Evolutionary conservation across 2,797 vertebrate genomes (phyloP).

Genomic region (Propithecus perrieri): DNA sequence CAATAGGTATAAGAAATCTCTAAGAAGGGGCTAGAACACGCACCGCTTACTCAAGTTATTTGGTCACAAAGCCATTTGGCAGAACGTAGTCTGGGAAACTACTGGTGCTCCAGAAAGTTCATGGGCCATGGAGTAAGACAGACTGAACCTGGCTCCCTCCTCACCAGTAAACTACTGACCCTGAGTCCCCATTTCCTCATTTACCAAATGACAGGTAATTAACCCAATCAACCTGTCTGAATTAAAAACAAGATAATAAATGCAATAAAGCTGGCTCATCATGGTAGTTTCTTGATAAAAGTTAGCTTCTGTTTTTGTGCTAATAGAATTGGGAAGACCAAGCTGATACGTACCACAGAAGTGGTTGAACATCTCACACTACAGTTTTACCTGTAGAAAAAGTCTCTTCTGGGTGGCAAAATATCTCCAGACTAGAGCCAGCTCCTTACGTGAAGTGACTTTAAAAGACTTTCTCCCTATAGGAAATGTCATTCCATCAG

Average conservation of each 20-base stretch:
- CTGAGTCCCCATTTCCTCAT: background rate
- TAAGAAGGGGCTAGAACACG: background rate
- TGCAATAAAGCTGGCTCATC: background rate
- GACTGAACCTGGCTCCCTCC: background rate
- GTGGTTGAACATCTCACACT: background rate
- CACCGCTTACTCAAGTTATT: background rate
- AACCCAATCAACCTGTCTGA: background rate
- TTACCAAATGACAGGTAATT: background rate
- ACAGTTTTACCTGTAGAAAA: background rate
- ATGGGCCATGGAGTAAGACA: background rate
- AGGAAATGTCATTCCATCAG: background rate
- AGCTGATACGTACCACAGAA: background rate
- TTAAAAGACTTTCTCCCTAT: constrained; percentile 31
- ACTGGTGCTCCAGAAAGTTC: background rate
- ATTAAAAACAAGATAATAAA: background rate
- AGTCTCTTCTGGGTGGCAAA: background rate
- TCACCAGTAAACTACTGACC: background rate
- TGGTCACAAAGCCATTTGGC: background rate
- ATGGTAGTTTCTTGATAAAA: background rate
- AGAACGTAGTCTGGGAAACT: background rate
- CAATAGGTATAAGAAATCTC: background rate
- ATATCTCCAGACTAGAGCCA: background rate
- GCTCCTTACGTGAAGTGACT: background rate
- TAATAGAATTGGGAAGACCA: background rate
- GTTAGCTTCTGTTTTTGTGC: background rate